Evolutionary conservation across 2,113 vertebrate genomes (phyloP), one percentile per base, ranked within the genome.

Genomic region (Rhea pennata): DNA sequence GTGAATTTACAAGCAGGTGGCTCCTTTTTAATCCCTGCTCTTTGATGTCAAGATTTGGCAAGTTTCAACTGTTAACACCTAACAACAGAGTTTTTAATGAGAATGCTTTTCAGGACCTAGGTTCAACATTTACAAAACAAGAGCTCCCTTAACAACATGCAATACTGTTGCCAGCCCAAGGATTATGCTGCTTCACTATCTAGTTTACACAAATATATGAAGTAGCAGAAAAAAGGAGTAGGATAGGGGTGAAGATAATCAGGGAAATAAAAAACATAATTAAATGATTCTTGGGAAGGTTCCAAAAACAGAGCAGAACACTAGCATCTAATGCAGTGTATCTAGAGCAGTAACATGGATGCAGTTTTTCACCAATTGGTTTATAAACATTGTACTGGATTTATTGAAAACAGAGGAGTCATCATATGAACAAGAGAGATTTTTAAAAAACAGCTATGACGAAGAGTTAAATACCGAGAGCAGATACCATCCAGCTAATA

Each of bases 181-280:
- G 46, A 53, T 93, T 84, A 66, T 2, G 1, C 24, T 1, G 1
- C 72, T 80, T 94, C 44, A 29, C 50, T 77, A 24, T 82, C 48
- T 74, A 22, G 54, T 81, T 81, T 67, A 78, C 36, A 81, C 50
- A 92, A 66, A 66, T 39, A 91, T 33, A 66, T 33, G 70, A 92
- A 74, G 27, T 39, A 93, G 59, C 8, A 0, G 2, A 59, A 61
- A 88, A 84, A 74, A 61, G n/a, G 2, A 70, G 77, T 0, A 0
- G 73, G 64, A 48, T 80, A 94, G 77, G 27, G 44, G n/a, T 81
- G 44, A 73, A 70, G 44, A 77, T 70, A 91, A 87, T 88, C 21
- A 93, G 33, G 54, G 24, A 87, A 91, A 93, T 12, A 77, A 50
- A 84, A 96, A 94, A 89, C 11, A 61, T 70, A 86, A 91, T 87